Percentiles rank a stretch among this genome's conserved stretches.
Conservation (phyloP, 2,113 vertebrate genomes). For the Nibea coibor region DNA sequence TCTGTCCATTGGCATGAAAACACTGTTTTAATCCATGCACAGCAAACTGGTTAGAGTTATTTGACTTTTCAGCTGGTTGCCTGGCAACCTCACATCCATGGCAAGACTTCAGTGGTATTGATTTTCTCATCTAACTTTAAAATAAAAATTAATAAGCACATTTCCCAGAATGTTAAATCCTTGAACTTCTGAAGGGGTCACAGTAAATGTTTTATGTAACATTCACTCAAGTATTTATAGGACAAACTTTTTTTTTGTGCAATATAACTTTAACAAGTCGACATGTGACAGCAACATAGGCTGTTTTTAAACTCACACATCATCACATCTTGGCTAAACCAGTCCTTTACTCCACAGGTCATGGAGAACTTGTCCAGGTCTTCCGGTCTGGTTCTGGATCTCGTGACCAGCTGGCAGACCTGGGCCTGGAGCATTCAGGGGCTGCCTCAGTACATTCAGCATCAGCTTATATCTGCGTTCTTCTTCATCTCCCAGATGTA, state of each 20-base stretch:
- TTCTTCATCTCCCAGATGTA: conserved; percentile 86
- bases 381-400: conserved; percentile 79
- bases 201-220: not conserved
- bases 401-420: conserved; percentile 84
- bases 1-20: not conserved
- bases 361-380: conserved; percentile 63
- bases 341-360: conserved; percentile 28
- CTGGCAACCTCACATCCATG: not conserved
- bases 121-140: not conserved
- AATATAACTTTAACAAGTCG: not conserved
- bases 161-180: not conserved
- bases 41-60: too few relatives aligned
- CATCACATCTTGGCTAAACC: not conserved
- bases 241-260: not conserved
- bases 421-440: conserved; percentile 81
- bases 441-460: conserved; percentile 87
- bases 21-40: too few relatives aligned
- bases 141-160: not conserved
- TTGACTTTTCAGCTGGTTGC: not conserved
- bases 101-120: too few relatives aligned
- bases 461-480: conserved; percentile 80
- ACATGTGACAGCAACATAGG: not conserved
- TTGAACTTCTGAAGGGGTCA: not conserved
- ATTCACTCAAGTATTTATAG: not conserved
- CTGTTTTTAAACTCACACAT: too few relatives aligned